Base-by-base conservation (phyloP, 1,140 invertebrate genomes). In the Periplaneta americana region DNA sequence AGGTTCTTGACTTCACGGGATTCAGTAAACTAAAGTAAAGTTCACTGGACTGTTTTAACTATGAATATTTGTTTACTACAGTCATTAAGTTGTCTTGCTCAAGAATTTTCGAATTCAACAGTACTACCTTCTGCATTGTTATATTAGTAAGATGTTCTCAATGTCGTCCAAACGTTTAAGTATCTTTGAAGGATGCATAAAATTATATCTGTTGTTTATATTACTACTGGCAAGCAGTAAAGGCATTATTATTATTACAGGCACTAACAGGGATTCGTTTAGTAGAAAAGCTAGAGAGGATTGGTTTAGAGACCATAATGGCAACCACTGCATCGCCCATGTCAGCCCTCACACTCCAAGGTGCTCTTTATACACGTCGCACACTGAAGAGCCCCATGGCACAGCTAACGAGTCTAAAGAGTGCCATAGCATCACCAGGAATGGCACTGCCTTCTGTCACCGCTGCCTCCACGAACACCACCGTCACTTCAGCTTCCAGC, bases 351-450 rank as follows among this genome's bases (percentile, higher is more conserved):
- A 84, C 83, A 82, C 87, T 90, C 8, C 90, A 92, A 1, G 90
- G 90, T 31, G 89, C 90, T 2, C 88, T 92, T 33, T 92, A 91
- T 85, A 88, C 88, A 13, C 86, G 91, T 28, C 87, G 91, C 11
- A 87, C 90, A 0, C 87, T 91, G 82, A 90, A 90, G 48, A 95
- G 94, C 86, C 94, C 94, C 6, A 94, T 95, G 91, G 91, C 93
- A 80, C 94, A 94, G 87, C 85, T 94, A 83, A 94, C 93, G 35
- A 95, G 93, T 85, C 87, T 95, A n/a, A 94, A 93, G 85, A 86
- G 84, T 74, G 88, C 88, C 66, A 35, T 81, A 31, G 31, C 78
- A 11, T 48, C 36, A 28, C 66, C 78, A n/a, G 36, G 57, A 22
- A 31, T 66, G 13, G 36, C 66, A 22, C 35, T n/a, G 11, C 15